Conservation (phyloP, 1,140 invertebrate genomes). For the Colletes latitarsis region DNA sequence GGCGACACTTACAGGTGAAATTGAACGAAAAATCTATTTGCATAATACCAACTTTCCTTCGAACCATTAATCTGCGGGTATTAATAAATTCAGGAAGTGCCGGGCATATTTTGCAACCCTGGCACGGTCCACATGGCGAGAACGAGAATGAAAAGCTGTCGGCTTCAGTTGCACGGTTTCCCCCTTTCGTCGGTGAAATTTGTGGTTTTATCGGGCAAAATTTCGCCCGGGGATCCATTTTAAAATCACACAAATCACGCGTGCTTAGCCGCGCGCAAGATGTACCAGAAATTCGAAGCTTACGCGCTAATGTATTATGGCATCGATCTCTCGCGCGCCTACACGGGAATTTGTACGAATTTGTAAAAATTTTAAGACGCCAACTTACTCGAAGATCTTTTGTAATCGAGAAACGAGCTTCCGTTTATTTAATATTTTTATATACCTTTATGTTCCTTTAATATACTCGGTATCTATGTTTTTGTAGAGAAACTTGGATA, state of each 20-base stretch:
- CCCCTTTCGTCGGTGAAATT: background rate
- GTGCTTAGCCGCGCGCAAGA: background rate
- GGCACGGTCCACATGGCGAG: background rate
- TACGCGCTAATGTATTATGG: conserved; percentile 2
- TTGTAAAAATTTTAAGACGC: background rate
- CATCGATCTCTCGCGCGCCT: conserved; percentile 8
- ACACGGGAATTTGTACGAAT: background rate
- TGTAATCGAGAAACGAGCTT: too few relatives aligned
- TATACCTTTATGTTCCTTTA: too few relatives aligned
- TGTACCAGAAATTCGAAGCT: conserved; percentile 4
- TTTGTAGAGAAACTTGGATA: too few relatives aligned
- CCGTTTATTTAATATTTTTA: too few relatives aligned
- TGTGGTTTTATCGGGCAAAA: conserved; percentile 18
- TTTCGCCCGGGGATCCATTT: conserved; percentile 8
- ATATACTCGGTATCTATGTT: too few relatives aligned
- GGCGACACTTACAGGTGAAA: background rate
- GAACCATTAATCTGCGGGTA: conserved; percentile 29
- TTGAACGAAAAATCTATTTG: background rate
- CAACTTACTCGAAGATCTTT: too few relatives aligned
- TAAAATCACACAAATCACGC: conserved; percentile 23
- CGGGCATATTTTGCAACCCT: conserved; percentile 19
- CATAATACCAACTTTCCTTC: background rate
- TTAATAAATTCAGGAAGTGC: conserved; percentile 29
- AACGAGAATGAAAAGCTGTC: conserved; percentile 30
- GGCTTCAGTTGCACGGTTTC: background rate